Percentiles rank a stretch among this genome's conserved stretches.
phyloP scores from a whole-genome alignment of 2,888 invertebrate species.

The Eumacrocentrus americanus region DNA sequence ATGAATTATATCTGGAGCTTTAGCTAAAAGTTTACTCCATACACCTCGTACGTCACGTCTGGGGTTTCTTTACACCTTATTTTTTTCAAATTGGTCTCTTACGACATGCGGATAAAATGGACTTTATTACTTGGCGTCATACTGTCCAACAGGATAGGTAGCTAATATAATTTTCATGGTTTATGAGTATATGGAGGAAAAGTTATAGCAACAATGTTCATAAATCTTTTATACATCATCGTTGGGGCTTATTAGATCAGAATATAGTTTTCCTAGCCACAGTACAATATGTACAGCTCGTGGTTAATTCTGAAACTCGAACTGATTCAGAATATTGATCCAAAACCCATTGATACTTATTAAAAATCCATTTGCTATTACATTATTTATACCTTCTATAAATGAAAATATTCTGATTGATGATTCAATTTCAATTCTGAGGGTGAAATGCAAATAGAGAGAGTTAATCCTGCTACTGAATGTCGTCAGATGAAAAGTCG shows the following conservation, averaged over 20 bases:
- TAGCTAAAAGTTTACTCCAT: constrained; percentile 34
- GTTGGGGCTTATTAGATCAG: neutral
- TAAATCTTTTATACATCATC: constrained; percentile 7
- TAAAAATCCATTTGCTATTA: no score
- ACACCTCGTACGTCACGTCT: constrained; percentile 28
- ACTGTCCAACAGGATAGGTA: neutral
- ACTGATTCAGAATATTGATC: no score
- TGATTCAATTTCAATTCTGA: constrained; percentile 9
- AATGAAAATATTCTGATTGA: neutral
- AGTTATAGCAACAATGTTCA: neutral
- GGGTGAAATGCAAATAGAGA: constrained; percentile 15
- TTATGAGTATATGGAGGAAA: neutral
- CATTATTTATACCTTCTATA: no score
- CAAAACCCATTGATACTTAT: no score
- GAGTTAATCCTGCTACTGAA: constrained; percentile 2
- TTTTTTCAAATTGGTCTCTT: constrained; percentile 21
- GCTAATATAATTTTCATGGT: neutral
- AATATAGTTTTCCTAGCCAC: neutral
- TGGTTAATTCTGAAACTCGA: no score
- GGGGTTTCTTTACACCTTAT: constrained; percentile 25
- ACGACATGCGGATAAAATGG: constrained; percentile 37
- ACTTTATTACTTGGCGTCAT: constrained; percentile 34
- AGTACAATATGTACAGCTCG: no score
- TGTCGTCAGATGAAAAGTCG: constrained; percentile 10
- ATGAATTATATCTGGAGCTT: constrained; percentile 2